These are phyloP conservation scores for Pollenia angustigena DNA, from an alignment of 2,888 invertebrate species.

Conservation along the genomic window DNA sequence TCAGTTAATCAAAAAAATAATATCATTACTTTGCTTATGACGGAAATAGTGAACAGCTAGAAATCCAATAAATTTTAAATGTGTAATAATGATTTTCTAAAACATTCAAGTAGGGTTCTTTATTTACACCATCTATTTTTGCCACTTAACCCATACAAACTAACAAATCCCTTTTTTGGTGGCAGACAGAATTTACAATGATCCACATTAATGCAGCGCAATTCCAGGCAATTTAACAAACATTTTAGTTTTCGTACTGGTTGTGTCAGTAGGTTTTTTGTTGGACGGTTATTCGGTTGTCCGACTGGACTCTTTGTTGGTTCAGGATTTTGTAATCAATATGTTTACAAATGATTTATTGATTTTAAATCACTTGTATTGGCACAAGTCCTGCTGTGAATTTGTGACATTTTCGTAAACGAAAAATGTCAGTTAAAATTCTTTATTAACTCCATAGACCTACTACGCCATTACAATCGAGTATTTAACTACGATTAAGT, in stretches of 20 bases:
- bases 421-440: slow-evolving; percentile 83
- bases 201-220: slow-evolving; percentile 26
- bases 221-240: slow-evolving; percentile 26
- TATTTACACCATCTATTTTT: slow-evolving; percentile 10
- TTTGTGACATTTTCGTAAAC: slow-evolving; percentile 84
- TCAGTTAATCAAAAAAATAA: too few species aligned
- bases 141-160: not conserved
- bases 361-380: slow-evolving; percentile 84
- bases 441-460: slow-evolving; percentile 78
- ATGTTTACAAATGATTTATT: slow-evolving; percentile 81
- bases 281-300: not conserved
- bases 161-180: slow-evolving; percentile 46
- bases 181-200: slow-evolving; percentile 3
- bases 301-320: slow-evolving; percentile 37
- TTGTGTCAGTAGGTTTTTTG: not conserved
- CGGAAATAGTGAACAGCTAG: slow-evolving; percentile 4
- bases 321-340: slow-evolving; percentile 77
- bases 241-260: slow-evolving; percentile 8
- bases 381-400: slow-evolving; percentile 83
- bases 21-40: not conserved
- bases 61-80: slow-evolving; percentile 1
- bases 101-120: not conserved
- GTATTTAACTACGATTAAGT: slow-evolving; percentile 27
- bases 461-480: slow-evolving; percentile 2
- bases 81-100: not conserved